These are phyloP conservation scores for Microcebus griseorufus DNA, from an alignment of 2,113 vertebrate genomes.

Conservation along the genomic window DNA sequence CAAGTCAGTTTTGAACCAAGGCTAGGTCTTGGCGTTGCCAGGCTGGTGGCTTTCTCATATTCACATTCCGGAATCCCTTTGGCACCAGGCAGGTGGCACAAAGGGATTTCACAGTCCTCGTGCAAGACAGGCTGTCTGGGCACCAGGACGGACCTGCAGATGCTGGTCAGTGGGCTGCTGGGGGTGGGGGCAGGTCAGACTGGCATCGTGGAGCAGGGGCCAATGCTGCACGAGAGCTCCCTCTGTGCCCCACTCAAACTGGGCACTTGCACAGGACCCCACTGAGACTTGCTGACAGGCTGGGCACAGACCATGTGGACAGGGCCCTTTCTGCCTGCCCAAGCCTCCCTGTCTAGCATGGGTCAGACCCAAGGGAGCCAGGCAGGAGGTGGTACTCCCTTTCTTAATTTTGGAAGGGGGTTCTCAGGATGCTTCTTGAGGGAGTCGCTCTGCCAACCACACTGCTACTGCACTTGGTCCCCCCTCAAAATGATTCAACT, in stretches of 20 bases:
- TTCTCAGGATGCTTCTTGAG: not conserved
- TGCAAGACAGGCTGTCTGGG: not conserved
- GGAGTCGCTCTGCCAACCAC: not conserved
- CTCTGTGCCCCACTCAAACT: not conserved
- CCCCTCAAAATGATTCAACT: not conserved
- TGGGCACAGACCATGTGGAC: not conserved
- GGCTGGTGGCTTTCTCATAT: not conserved
- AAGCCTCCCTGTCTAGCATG: not conserved
- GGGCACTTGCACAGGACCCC: not conserved
- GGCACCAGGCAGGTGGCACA: not conserved
- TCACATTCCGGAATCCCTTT: not conserved
- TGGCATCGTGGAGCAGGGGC: not conserved
- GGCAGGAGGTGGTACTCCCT: not conserved
- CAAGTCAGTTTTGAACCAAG: not conserved
- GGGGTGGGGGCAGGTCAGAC: not conserved
- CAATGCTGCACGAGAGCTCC: not conserved
- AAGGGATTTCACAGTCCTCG: not conserved
- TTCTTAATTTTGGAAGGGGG: not conserved
- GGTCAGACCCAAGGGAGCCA: not conserved
- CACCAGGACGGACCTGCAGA: slow-evolving; percentile 33
- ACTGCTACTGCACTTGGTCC: not conserved
- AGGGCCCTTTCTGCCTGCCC: not conserved
- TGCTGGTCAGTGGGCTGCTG: not conserved
- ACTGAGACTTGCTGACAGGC: not conserved
- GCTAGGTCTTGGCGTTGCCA: not conserved